phyloP scores from a whole-genome alignment of 2,888 invertebrate genomes.

The Tetrapedia diversipes region DNA sequence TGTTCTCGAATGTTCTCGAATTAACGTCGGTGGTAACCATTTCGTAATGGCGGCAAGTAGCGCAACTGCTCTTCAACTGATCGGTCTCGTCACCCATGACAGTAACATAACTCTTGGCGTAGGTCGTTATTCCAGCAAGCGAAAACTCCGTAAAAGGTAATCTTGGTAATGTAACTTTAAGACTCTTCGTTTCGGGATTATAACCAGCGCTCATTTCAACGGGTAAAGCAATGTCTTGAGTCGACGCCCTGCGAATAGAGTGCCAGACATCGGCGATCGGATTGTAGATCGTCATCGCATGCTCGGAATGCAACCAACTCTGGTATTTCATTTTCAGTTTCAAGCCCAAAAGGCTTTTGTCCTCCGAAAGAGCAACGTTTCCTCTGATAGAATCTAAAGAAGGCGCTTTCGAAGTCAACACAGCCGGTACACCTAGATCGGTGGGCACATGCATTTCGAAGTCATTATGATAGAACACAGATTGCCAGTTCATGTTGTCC shows the following conservation, averaged over 20 bases:
- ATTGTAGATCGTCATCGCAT: constrained; percentile 82
- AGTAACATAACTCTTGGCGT: constrained; percentile 78
- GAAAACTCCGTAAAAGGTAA: constrained; percentile 71
- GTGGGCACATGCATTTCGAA: constrained; percentile 78
- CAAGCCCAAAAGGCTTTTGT: constrained; percentile 50
- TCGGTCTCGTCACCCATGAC: constrained; percentile 75
- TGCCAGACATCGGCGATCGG: constrained; percentile 82
- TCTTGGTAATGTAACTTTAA: constrained; percentile 76
- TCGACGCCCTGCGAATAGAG: constrained; percentile 76
- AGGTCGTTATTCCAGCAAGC: constrained; percentile 73
- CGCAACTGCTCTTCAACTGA: constrained; percentile 74
- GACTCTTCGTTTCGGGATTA: constrained; percentile 71
- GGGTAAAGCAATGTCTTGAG: constrained; percentile 76
- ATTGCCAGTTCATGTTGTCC: constrained; percentile 56
- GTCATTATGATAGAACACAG: constrained; percentile 63
- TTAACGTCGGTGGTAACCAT: constrained; percentile 75
- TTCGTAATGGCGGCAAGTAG: constrained; percentile 73
- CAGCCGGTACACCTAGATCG: constrained; percentile 81
- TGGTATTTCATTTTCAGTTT: constrained; percentile 73
- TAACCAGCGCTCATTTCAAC: constrained; percentile 72
- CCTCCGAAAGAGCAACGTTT: constrained; percentile 56
- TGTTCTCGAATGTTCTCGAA: constrained; percentile 52
- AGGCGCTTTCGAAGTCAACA: constrained; percentile 77
- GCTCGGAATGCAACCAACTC: constrained; percentile 76
- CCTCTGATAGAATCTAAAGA: constrained; percentile 68